Evolutionary conservation across 2,888 invertebrate genomes (phyloP), one percentile per base, ranked within the genome.

Genomic region (Andrena camellia): DNA sequence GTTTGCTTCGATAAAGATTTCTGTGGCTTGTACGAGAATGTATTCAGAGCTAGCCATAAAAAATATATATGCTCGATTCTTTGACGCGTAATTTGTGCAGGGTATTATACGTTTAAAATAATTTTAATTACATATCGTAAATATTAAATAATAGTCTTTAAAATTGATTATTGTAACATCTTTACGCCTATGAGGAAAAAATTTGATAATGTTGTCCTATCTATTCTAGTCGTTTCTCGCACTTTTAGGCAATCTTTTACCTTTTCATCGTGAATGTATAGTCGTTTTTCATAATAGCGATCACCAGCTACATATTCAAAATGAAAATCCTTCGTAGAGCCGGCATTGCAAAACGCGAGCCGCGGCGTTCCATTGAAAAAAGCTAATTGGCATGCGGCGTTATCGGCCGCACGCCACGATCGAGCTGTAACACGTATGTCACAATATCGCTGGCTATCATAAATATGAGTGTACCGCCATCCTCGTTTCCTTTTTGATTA

Each of bases 121-220:
- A 90, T 78, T 84, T 81, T 69, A 78, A 72, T 80, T 70, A 85
- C 67, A 85, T 76, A 85, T 69, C 33, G 75, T 86, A 86, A 86
- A 86, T 73, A 90, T 91, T 91, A 91, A 92, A 92, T 91, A 91
- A 83, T 89, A 89, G 87, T 87, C 88, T 91, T 92, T 89, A 90
- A 91, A 89, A 90, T 90, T 91, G 88, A 81, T 91, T 90, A 89
- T 88, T 88, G 80, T 90, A 92, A 91, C 90, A 91, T 84, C 17
- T 90, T 88, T 89, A 91, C 83, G 76, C 89, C 89, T 92, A 91
- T 78, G 86, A 90, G 87, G 91, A 91, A 91, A 90, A 90, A 92
- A 93, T 93, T 92, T 92, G 88, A 93, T 93, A 92, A 92, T 90
- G 89, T 90, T 91, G 89, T 91, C 92, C 93, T 93, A 93, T 91